These are phyloP conservation scores for Microtus ochrogaster DNA, from an alignment of 2,113 vertebrate species.

Conservation along the genomic window DNA sequence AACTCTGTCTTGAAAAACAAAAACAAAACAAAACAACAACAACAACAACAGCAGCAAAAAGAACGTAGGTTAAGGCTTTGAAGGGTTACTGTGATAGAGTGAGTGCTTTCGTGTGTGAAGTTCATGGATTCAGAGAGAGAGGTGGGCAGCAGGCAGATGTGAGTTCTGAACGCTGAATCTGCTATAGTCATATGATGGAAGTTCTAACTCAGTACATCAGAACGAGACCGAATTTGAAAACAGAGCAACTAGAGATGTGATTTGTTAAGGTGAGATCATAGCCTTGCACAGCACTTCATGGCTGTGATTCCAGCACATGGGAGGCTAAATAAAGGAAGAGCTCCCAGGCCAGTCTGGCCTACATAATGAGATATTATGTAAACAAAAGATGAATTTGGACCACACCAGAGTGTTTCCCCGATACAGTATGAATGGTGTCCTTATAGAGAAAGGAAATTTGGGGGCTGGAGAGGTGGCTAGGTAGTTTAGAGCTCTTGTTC, in stretches of 20 bases:
- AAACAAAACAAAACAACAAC: too few species aligned
- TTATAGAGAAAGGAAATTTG: neutral
- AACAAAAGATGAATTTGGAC: neutral
- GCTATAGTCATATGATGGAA: neutral
- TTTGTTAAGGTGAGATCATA: neutral
- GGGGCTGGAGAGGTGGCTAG: neutral
- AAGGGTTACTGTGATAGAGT: neutral
- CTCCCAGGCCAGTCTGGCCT: neutral
- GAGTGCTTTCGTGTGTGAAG: neutral
- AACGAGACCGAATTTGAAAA: slow-evolving; percentile 45
- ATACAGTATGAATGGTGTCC: neutral
- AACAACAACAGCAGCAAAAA: too few species aligned
- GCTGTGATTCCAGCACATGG: neutral
- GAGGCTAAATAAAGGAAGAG: neutral
- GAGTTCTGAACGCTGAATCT: neutral
- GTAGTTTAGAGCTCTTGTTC: neutral
- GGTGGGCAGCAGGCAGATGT: neutral
- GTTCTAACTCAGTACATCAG: neutral
- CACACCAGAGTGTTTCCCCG: neutral
- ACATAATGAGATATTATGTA: neutral
- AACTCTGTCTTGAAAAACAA: too few species aligned
- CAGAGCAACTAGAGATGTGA: neutral
- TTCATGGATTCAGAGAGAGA: neutral
- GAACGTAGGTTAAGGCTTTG: neutral
- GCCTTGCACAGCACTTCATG: neutral